phyloP scores from a whole-genome alignment of 2,888 invertebrate genomes.

The Sipha maydis region DNA sequence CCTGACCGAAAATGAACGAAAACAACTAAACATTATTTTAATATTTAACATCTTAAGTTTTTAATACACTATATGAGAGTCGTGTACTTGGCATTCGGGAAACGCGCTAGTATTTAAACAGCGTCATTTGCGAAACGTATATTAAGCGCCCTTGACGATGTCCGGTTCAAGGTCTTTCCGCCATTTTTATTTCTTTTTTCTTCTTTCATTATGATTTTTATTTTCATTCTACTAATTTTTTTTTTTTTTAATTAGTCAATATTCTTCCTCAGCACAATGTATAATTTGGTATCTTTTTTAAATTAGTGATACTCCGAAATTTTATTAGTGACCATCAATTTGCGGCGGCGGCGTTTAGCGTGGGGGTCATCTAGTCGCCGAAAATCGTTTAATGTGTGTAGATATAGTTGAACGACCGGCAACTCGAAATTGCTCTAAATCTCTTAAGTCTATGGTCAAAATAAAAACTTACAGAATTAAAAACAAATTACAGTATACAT shows the following conservation, averaged over 20 bases:
- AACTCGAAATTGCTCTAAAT: slow-evolving; percentile 6
- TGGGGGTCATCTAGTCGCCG: slow-evolving; percentile 24
- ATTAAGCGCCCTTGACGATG: slow-evolving; percentile 57
- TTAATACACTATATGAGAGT: neutral
- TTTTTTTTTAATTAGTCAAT: slow-evolving; percentile 40
- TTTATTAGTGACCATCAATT: slow-evolving; percentile 41
- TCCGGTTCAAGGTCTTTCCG: slow-evolving; percentile 61
- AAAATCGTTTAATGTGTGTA: neutral
- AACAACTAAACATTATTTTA: neutral
- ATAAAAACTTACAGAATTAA: too few relatives aligned
- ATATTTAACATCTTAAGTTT: neutral
- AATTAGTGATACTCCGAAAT: slow-evolving; percentile 34
- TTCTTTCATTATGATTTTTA: slow-evolving; percentile 48
- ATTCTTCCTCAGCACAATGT: slow-evolving; percentile 17
- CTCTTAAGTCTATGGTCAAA: neutral
- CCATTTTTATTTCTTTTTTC: slow-evolving; percentile 52
- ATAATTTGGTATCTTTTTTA: slow-evolving; percentile 22
- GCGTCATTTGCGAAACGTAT: slow-evolving; percentile 52
- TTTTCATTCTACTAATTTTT: slow-evolving; percentile 35
- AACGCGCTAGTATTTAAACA: slow-evolving; percentile 51
- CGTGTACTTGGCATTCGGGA: slow-evolving; percentile 47
- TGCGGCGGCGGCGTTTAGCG: neutral
- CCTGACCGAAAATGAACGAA: neutral
- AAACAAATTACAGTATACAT: neutral
- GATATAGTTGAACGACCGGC: slow-evolving; percentile 5